Percentiles rank a stretch among this genome's conserved stretches.
Conservation (phyloP, 2,113 vertebrate genomes). For the Rhinichthys klamathensis region DNA sequence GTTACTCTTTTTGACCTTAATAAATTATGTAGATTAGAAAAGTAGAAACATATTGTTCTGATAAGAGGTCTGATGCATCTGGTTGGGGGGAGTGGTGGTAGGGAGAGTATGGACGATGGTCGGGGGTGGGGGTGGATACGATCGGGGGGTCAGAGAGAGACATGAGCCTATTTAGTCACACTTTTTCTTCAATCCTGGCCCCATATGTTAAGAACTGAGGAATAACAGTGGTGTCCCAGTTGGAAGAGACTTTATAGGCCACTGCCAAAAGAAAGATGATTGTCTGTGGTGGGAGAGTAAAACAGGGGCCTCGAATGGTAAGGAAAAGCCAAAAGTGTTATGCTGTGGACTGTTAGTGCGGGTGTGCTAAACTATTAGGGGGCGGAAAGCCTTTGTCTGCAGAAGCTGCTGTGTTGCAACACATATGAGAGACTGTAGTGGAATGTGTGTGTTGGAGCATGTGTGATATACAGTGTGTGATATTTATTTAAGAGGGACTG, state of each 20-base stretch:
- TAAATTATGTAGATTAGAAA: slow-evolving; percentile 81
- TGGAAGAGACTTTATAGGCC: slow-evolving; percentile 36
- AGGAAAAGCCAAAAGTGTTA: slow-evolving; percentile 27
- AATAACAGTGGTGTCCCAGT: slow-evolving; percentile 56
- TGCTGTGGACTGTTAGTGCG: slow-evolving; percentile 13
- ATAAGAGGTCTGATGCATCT: slow-evolving; percentile 65
- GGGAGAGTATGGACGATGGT: slow-evolving; percentile 21
- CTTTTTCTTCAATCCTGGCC: slow-evolving; percentile 41
- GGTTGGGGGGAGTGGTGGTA: slow-evolving; percentile 39
- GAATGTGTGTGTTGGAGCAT: slow-evolving; percentile 45
- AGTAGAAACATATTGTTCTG: slow-evolving; percentile 76
- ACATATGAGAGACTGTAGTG: slow-evolving; percentile 26
- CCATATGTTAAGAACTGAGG: slow-evolving; percentile 60
- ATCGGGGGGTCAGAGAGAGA: slow-evolving; percentile 31
- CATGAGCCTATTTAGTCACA: slow-evolving; percentile 35
- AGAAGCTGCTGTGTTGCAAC: slow-evolving; percentile 36
- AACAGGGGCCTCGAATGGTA: slow-evolving; percentile 24
- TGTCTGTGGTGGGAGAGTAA: slow-evolving; percentile 39
- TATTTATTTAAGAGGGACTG: slow-evolving; percentile 66
- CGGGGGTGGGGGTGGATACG: neutral
- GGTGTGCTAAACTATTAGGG: slow-evolving; percentile 18
- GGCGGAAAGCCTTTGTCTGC: slow-evolving; percentile 2
- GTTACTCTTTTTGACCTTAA: slow-evolving; percentile 71
- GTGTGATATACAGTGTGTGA: slow-evolving; percentile 34
- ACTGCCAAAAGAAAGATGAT: slow-evolving; percentile 59